Evolutionary conservation across 2,797 vertebrate species (phyloP).

Genomic region (Botia kubotai): DNA sequence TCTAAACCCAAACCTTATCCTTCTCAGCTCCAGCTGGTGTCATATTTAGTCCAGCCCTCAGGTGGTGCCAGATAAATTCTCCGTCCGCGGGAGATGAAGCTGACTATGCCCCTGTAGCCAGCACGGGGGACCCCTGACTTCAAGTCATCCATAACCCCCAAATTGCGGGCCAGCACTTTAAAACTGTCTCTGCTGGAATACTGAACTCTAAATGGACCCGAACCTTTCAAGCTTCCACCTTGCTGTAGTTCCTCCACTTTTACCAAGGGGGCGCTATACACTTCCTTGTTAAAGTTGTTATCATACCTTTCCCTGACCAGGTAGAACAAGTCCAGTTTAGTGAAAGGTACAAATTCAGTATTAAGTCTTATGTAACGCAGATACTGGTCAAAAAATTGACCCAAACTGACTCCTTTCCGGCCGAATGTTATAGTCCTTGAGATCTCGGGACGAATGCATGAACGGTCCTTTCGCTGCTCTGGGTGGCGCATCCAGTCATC

Average conservation of each 20-base stretch:
- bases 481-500: conserved; percentile 96
- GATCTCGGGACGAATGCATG: conserved; percentile 90
- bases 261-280: conserved; percentile 82
- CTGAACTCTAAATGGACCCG: conserved; percentile 84
- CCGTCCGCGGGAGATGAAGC: conserved; percentile 85
- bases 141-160: conserved; percentile 94
- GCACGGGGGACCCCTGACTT: conserved; percentile 94
- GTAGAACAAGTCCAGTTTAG: conserved; percentile 86
- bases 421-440: conserved; percentile 95
- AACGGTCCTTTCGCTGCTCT: conserved; percentile 85
- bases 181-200: conserved; percentile 90
- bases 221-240: conserved; percentile 70
- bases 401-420: conserved; percentile 93
- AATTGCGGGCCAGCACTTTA: conserved; percentile 88
- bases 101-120: conserved; percentile 90
- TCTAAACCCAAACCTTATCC: not conserved
- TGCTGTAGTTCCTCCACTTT: conserved; percentile 86
- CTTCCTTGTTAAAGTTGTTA: conserved; percentile 75
- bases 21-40: conserved; percentile 90
- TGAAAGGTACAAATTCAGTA: conserved; percentile 92
- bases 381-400: conserved; percentile 97
- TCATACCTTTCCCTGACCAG: conserved; percentile 84
- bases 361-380: conserved; percentile 93
- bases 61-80: conserved; percentile 90
- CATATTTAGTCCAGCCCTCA: conserved; percentile 87